Evolutionary conservation across 2,797 vertebrate genomes (phyloP).

Genomic region (Siniperca obscura): DNA sequence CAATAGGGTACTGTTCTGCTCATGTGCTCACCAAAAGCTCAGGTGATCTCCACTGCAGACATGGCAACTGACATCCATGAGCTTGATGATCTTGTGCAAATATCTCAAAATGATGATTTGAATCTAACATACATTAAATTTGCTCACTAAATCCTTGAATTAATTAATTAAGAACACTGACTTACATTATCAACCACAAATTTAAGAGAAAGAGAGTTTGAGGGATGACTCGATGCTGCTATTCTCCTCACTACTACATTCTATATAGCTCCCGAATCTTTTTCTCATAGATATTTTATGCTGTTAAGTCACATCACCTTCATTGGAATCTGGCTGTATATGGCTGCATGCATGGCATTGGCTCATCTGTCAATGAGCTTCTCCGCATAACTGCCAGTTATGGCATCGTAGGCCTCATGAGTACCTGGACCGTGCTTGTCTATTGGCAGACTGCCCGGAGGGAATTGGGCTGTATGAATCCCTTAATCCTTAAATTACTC

Average conservation of each 20-base stretch:
- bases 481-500: conserved; percentile 73
- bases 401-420: conserved; percentile 46
- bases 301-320: conserved; percentile 36
- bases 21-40: conserved; percentile 43
- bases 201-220: neutral
- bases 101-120: conserved; percentile 23
- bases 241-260: neutral
- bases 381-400: conserved; percentile 57
- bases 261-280: neutral
- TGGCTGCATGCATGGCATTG: conserved; percentile 28
- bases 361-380: conserved; percentile 58
- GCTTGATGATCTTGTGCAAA: conserved; percentile 36
- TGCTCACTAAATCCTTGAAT: conserved; percentile 25
- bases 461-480: conserved; percentile 66
- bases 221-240: neutral
- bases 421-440: conserved; percentile 60
- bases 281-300: conserved; percentile 14
- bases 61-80: conserved; percentile 21
- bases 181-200: conserved; percentile 11
- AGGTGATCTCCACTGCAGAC: conserved; percentile 37
- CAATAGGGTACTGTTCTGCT: conserved; percentile 34
- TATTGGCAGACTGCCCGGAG: conserved; percentile 64
- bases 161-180: conserved; percentile 14
- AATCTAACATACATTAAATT: conserved; percentile 24
- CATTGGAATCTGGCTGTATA: conserved; percentile 36